Evolutionary conservation across 2,113 vertebrate genomes (phyloP), one percentile per base, ranked within the genome.

Genomic region (Dromas ardeola): DNA sequence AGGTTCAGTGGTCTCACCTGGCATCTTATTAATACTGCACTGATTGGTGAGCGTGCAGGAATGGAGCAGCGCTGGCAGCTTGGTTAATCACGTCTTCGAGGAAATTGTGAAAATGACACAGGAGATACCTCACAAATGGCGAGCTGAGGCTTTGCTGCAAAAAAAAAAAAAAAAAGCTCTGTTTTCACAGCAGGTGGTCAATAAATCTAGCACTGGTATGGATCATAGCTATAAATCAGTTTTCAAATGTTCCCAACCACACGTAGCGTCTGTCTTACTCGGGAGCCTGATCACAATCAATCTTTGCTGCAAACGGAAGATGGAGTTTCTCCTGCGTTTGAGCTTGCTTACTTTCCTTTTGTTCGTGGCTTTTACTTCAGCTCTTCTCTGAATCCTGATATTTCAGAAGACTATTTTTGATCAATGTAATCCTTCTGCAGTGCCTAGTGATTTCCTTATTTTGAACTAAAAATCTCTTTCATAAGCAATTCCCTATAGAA

Each of bases 381-480:
- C 14, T 71, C 10, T 85, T 91, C 69, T 87, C 77, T 87, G 53
- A 66, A 77, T 88, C 14, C 19, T 73, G 32, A 13, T 85, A 61
- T 82, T 95, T 93, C 59, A 86, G 87, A 90, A 84, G 63, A 77
- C 58, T 86, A 74, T 88, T 97, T 97, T 96, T 91, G 38, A 94
- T 93, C 63, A 71, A 90, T 83, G 23, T 67, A 83, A 93, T 83
- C 30, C 21, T 70, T 88, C n/a, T 91, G 47, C 81, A 96, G 26
- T 73, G 45, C 47, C 16, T 36, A 70, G 32, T 73, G 81, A 82
- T 88, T 96, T 96, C 50, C 40, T 77, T 73, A 83, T 96, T 96
- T 88, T 96, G 89, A 90, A 96, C 32, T 50, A 77, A 95, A 93
- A 81, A 32, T 36, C 23, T 93, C 22, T 97, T 95, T 97, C 87